Base-by-base conservation (phyloP, 2,113 vertebrate species). In the Thamnaconus septentrionalis region DNA sequence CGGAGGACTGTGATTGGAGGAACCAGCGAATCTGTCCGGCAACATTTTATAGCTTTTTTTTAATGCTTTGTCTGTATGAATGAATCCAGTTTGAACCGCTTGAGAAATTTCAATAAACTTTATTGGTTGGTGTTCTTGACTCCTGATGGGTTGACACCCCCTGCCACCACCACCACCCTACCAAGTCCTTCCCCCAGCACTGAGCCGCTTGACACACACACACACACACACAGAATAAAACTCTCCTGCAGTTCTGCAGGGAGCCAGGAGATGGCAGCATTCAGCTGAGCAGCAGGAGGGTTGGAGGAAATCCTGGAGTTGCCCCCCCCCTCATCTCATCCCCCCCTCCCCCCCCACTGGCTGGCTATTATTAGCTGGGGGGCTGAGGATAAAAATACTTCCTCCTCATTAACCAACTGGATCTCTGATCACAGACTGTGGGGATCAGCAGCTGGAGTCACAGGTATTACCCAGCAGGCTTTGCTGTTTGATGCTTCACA, bases 361-460 rank as follows among this genome's bases (percentile, higher is more conserved):
- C 72, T 39, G 68, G 61, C 53, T 88, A 82, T 85, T 87, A 84
- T 87, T 84, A 82, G 78, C 71, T 69, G 73, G 73, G 85, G 69
- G n/a, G 18, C 1, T 1, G 18, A 7, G 56, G 62, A 65, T 81
- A 76, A 77, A 76, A 73, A 66, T 81, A 81, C 39, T 6, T 9
- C 40, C 54, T 66, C 58, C 58, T 54, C 56, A 73, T 80, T 73
- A 68, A 76, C 59, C 62, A 52, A 31, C n/a, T 41, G 63, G 65
- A 66, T 66, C 52, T 69, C 61, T 66, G 63, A 62, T 73, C n/a
- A 40, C 40, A 53, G 52, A 3, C 2, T 53, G 3, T 54, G 44
- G 5, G 44, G 44, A 45, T 45, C 44, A 45, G 44, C 44, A 6
- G 44, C 5, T 39, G 10, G 40, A 51, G n/a, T 53, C 12, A 43